phyloP scores from a whole-genome alignment of 2,888 invertebrate genomes.

The Barypeithes pellucidus region DNA sequence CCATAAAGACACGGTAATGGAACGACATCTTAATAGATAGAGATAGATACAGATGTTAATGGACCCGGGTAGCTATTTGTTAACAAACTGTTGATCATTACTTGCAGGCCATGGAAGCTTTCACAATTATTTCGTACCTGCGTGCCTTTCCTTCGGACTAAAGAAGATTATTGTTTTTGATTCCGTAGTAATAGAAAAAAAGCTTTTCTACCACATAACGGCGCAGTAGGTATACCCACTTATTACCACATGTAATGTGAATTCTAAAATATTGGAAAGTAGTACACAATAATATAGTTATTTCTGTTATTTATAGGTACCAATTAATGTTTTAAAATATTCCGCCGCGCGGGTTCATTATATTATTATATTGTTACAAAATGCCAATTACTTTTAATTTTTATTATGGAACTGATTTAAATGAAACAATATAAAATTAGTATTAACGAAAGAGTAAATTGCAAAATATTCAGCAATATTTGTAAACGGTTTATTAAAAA shows the following conservation, averaged over 20 bases:
- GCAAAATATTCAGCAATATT: background rate
- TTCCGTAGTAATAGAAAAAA: background rate
- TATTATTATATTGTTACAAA: slow-evolving; percentile 4
- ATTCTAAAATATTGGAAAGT: slow-evolving; percentile 8
- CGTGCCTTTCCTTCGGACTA: background rate
- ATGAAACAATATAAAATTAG: slow-evolving; percentile 5
- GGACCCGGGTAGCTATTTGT: background rate
- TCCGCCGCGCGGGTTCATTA: background rate
- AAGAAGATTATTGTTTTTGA: slow-evolving; percentile 1
- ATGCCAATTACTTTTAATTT: slow-evolving; percentile 3
- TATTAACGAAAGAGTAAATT: background rate
- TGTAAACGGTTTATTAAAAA: too few species aligned
- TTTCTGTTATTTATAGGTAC: too few species aligned
- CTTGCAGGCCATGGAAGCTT: background rate
- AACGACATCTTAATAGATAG: too few species aligned
- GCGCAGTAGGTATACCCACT: background rate
- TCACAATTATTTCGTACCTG: background rate
- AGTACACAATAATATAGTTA: background rate
- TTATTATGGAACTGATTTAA: background rate
- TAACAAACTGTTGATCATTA: background rate
- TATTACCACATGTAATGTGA: background rate
- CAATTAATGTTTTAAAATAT: background rate
- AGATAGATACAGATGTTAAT: background rate
- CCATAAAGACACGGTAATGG: too few species aligned
- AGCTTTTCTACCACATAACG: background rate